Evolutionary conservation across 2,797 vertebrate species (phyloP).

Genomic region (Sebastes glaucus): DNA sequence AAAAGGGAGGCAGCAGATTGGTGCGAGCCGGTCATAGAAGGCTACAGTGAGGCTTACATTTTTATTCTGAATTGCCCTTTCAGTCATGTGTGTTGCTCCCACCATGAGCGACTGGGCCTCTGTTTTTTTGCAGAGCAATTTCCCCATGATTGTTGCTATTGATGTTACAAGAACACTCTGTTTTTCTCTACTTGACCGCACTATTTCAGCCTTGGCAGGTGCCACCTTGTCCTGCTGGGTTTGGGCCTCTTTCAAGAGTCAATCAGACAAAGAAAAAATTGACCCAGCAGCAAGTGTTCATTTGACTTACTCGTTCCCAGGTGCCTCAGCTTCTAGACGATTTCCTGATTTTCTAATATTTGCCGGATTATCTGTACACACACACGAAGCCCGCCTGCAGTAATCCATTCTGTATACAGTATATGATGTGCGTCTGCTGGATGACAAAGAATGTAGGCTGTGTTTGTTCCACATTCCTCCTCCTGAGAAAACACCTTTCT

Average conservation of each 20-base stretch:
- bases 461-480: background rate
- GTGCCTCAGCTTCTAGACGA: background rate
- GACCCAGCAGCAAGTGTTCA: constrained; percentile 32
- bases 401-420: constrained; percentile 21
- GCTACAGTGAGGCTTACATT: background rate
- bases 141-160: too few species aligned
- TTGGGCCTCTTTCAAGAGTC: constrained; percentile 14
- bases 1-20: background rate
- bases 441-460: constrained; percentile 4
- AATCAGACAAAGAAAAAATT: constrained; percentile 15
- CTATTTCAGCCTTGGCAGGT: constrained; percentile 30
- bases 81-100: background rate
- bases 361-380: constrained; percentile 32
- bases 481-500: constrained; percentile 11
- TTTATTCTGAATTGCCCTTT: background rate
- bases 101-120: background rate
- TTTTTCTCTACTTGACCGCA: constrained; percentile 7
- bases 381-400: constrained; percentile 9
- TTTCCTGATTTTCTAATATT: constrained; percentile 26
- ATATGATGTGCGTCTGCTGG: constrained; percentile 14
- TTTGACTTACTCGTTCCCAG: constrained; percentile 25
- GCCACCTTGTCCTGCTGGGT: constrained; percentile 15
- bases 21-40: background rate
- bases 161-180: too few species aligned
- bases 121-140: too few species aligned